phyloP scores from a whole-genome alignment of 2,797 vertebrate species.

The Rhadinocentrus ornatus region DNA sequence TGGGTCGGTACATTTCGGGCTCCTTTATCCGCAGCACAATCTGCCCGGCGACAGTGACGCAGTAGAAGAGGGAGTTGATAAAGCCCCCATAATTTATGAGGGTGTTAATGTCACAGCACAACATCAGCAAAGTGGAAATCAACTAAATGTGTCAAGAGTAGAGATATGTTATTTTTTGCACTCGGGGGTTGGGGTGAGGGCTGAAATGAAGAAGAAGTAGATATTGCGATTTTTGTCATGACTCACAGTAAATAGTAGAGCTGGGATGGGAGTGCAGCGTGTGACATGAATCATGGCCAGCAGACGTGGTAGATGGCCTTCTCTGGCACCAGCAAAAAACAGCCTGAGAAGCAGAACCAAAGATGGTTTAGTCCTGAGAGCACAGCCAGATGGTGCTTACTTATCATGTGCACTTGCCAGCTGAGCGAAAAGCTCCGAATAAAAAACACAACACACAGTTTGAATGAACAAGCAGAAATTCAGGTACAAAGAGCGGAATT shows the following conservation, averaged over 20 bases:
- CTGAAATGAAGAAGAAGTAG: not conserved
- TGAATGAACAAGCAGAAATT: conserved; percentile 10
- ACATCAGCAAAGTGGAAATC: conserved; percentile 88
- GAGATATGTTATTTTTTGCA: not conserved
- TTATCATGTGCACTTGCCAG: conserved; percentile 14
- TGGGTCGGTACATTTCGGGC: conserved; percentile 86
- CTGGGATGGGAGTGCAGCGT: conserved; percentile 88
- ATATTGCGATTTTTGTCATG: not conserved
- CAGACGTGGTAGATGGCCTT: conserved; percentile 87
- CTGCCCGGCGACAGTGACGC: conserved; percentile 89
- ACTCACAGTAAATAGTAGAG: conserved; percentile 88
- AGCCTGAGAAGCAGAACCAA: conserved; percentile 73
- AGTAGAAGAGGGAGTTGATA: conserved; percentile 94
- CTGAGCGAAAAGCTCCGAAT: conserved; percentile 9
- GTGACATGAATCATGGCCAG: conserved; percentile 90
- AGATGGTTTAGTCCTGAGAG: conserved; percentile 30
- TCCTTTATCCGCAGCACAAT: conserved; percentile 86
- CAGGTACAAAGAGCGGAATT: not conserved
- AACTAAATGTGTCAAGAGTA: conserved; percentile 17
- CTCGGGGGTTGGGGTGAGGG: not conserved
- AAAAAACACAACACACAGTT: conserved; percentile 26
- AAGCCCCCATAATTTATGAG: conserved; percentile 94
- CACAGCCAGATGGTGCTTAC: conserved; percentile 47
- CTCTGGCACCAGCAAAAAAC: conserved; percentile 89
- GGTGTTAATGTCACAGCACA: conserved; percentile 93